A percentile compares a stretch with the other conserved stretches of the same genome.
Conservation (phyloP, 2,888 invertebrate genomes). For the Limnephilus auricula region DNA sequence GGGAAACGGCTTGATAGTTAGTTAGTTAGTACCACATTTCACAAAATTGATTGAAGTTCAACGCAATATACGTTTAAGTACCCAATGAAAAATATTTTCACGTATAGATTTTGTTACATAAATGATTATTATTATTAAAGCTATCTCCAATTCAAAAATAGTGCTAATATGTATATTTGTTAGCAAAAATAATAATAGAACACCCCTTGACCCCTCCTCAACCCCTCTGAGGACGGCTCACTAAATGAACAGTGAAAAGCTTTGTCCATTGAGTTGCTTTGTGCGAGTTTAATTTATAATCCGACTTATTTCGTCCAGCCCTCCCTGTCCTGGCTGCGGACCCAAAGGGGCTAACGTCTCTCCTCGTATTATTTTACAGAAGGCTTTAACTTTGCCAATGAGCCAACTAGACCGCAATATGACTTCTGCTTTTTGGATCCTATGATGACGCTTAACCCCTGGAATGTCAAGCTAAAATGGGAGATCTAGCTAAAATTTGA, state of each 20-base stretch:
- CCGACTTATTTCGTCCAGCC: constrained; percentile 47
- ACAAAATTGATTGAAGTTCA: too few species aligned
- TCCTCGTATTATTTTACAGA: constrained; percentile 3
- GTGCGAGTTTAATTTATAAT: constrained; percentile 33
- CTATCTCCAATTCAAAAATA: background rate
- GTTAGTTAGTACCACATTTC: too few species aligned
- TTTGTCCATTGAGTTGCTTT: constrained; percentile 44
- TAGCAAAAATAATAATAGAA: background rate
- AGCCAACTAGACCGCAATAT: constrained; percentile 10
- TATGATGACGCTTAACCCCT: background rate
- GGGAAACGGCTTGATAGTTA: too few species aligned
- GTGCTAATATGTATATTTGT: background rate
- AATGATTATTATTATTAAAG: too few species aligned
- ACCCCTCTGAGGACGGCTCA: background rate
- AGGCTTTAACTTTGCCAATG: constrained; percentile 21
- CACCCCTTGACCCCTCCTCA: background rate
- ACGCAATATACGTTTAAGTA: too few species aligned
- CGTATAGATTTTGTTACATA: too few species aligned
- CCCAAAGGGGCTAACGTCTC: background rate
- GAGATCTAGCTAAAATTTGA: too few species aligned
- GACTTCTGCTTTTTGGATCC: background rate
- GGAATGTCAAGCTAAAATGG: too few species aligned
- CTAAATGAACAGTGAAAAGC: constrained; percentile 2
- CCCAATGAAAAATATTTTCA: too few species aligned
- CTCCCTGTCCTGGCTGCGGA: constrained; percentile 4